These are phyloP conservation scores for Campoplex nolae DNA, from an alignment of 2,888 invertebrate species.

Conservation along the genomic window DNA sequence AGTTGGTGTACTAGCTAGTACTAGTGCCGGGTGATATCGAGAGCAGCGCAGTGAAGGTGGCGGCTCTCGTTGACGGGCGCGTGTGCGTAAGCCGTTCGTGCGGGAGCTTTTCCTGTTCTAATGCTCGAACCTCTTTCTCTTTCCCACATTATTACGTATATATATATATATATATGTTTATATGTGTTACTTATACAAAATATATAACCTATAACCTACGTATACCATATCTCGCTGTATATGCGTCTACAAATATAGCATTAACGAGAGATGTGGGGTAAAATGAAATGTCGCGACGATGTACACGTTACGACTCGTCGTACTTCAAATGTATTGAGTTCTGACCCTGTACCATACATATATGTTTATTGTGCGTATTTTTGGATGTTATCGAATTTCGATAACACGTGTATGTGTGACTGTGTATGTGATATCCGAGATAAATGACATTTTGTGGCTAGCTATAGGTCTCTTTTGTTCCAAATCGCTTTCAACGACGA, in stretches of 20 bases:
- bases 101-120: constrained; percentile 61
- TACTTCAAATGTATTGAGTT: neutral
- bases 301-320: neutral
- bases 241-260: neutral
- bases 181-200: neutral
- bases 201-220: constrained; percentile 22
- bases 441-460: neutral
- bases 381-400: neutral
- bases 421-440: neutral
- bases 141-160: neutral
- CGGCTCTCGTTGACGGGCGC: constrained; percentile 68
- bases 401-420: neutral
- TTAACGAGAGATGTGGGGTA: constrained; percentile 25
- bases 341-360: neutral
- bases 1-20: constrained; percentile 21
- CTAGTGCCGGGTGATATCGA: constrained; percentile 46
- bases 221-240: neutral
- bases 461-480: neutral
- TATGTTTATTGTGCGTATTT: neutral
- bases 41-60: constrained; percentile 67
- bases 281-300: constrained; percentile 25
- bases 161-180: neutral
- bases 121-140: constrained; percentile 34
- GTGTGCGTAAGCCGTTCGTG: constrained; percentile 71
- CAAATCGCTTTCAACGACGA: too few relatives aligned